Conservation (phyloP, 2,888 invertebrate genomes). For the Apamea monoglypha region DNA sequence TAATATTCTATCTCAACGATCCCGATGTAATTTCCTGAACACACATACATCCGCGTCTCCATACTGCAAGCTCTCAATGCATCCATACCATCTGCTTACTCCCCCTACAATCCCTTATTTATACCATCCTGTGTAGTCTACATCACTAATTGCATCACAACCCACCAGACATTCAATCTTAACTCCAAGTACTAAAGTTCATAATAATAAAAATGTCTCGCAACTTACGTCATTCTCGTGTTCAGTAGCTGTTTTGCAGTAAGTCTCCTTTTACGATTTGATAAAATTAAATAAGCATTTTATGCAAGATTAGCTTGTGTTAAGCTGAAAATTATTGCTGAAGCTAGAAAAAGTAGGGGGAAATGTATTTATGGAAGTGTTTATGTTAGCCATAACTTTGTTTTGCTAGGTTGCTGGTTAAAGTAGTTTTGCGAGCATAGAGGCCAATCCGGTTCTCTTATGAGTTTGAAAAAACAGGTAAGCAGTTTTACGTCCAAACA, state of each 20-base stretch:
- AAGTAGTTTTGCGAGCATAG: slow-evolving; percentile 6
- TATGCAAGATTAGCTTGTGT: slow-evolving; percentile 61
- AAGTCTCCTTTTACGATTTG: slow-evolving; percentile 65
- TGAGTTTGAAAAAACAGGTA: not conserved
- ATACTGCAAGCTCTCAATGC: slow-evolving; percentile 34
- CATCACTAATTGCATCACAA: slow-evolving; percentile 45
- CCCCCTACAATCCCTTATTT: slow-evolving; percentile 33
- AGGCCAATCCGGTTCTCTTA: slow-evolving; percentile 11
- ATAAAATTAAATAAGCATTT: slow-evolving; percentile 70
- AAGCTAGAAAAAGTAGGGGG: slow-evolving; percentile 16
- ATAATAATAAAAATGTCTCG: not conserved
- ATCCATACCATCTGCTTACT: slow-evolving; percentile 34
- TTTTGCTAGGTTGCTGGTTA: slow-evolving; percentile 1
- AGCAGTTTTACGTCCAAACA: not conserved
- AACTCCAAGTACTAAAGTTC: not conserved
- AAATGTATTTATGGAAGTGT: slow-evolving; percentile 22
- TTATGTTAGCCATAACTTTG: slow-evolving; percentile 17
- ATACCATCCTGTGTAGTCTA: slow-evolving; percentile 22
- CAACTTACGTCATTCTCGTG: slow-evolving; percentile 17
- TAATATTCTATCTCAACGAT: not conserved
- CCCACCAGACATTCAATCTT: slow-evolving; percentile 31
- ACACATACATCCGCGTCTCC: slow-evolving; percentile 33
- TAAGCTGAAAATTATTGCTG: slow-evolving; percentile 46
- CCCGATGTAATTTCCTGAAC: not conserved
- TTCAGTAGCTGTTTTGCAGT: slow-evolving; percentile 44